Conservation (phyloP, 2,797 vertebrate genomes). For the Tamandua tetradactyla region DNA sequence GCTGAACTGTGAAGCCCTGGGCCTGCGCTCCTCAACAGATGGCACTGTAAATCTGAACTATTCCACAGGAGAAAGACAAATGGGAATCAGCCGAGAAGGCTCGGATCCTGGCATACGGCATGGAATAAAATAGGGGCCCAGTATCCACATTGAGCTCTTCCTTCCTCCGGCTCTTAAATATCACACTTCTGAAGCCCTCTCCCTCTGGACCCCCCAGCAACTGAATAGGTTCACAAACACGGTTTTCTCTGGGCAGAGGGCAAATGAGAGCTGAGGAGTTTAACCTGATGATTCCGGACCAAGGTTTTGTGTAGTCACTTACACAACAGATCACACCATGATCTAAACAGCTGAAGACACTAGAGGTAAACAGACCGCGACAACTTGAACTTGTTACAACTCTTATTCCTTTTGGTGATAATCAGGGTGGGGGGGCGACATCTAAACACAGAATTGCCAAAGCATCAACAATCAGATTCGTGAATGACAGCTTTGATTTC, state of each 20-base stretch:
- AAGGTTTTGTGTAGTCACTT: neutral
- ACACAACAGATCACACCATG: too few species aligned
- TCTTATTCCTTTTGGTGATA: too few species aligned
- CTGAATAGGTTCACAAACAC: constrained; percentile 16
- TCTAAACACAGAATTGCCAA: too few species aligned
- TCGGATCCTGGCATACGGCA: constrained; percentile 56
- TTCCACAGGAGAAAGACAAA: constrained; percentile 74
- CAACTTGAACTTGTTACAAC: too few species aligned
- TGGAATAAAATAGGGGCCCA: constrained; percentile 43
- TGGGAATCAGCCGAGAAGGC: constrained; percentile 63
- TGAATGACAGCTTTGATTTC: too few species aligned
- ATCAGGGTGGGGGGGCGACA: too few species aligned
- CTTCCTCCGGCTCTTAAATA: constrained; percentile 63
- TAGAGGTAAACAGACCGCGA: too few species aligned
- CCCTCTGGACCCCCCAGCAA: constrained; percentile 15
- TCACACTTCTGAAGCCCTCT: constrained; percentile 53
- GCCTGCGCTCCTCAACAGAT: constrained; percentile 76
- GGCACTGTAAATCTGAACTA: constrained; percentile 74
- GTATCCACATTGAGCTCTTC: neutral
- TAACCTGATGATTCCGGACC: neutral
- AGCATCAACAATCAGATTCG: too few species aligned
- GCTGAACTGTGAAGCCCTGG: constrained; percentile 67
- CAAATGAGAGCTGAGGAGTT: neutral
- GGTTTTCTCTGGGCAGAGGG: neutral
- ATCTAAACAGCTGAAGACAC: too few species aligned